Evolutionary conservation across 2,888 invertebrate genomes (phyloP), one percentile per base, ranked within the genome.

Genomic region (Dynastes maya): DNA sequence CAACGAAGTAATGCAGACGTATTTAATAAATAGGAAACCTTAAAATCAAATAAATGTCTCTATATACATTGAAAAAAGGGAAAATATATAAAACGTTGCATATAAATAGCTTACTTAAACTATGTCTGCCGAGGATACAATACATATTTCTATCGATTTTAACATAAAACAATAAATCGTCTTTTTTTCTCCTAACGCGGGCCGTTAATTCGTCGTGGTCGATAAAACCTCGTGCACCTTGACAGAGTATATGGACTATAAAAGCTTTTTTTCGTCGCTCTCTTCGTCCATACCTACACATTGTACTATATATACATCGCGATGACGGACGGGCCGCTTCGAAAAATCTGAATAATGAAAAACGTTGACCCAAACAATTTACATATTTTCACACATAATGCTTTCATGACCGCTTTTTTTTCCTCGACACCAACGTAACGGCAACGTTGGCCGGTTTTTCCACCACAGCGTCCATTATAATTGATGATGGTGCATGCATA

Each of bases 331-430:
- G 61, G 27, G 27, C 45, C 63, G 72, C 61, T 61, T 74, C 61
- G 61, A 61, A 74, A 76, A 76, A 49, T 53, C 67, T 67, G 68
- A 76, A 61, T 76, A 76, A 76, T 76, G 68, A 76, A 76, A 76
- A 76, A 63, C 76, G 76, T 76, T 68, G 67, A 51, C 76, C 68
- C 55, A 76, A 76, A 76, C 76, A 76, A 76, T 76, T 76, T 76
- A 67, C 76, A 76, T 76, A 76, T 76, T 76, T 76, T 76, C 76
- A 68, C 76, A 68, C 67, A 76, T 68, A 68, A 74, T 74, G 72
- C 72, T 74, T 74, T 74, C 72, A 74, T 74, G 72, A 61, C 72
- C 72, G 58, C 58, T 61, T 22, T 61, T 74, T 74, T 68, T 49
- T 22, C n/a, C 37, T 22, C 65, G 40, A 40, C n/a, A 40, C 40